Evolutionary conservation across 2,797 vertebrate species (phyloP).

Genomic region (Cirrhinus molitorella): DNA sequence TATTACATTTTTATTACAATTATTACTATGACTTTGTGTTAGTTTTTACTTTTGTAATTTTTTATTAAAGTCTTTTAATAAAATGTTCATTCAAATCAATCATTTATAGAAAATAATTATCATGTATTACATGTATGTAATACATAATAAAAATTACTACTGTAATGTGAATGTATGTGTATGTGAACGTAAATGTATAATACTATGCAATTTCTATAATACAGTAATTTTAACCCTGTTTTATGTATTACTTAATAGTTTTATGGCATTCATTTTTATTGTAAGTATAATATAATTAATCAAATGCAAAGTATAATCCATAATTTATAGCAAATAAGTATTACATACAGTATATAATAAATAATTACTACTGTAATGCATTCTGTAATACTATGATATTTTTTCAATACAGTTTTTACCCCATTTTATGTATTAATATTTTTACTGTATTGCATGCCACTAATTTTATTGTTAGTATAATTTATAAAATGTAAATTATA

Average conservation of each 20-base stretch:
- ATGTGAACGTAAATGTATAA: too few species aligned
- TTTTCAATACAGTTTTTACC: neutral
- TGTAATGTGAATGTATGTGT: too few species aligned
- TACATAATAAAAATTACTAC: neutral
- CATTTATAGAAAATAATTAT: neutral
- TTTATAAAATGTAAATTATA: too few species aligned
- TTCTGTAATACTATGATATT: neutral
- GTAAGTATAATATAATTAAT: too few species aligned
- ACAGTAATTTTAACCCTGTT: too few species aligned
- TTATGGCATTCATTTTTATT: too few species aligned
- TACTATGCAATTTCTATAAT: too few species aligned
- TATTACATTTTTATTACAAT: too few species aligned
- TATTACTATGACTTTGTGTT: too few species aligned
- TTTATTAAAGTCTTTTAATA: neutral
- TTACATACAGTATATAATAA: neutral
- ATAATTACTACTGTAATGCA: neutral
- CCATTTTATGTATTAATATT: neutral
- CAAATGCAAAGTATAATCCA: neutral
- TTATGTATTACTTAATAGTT: too few species aligned
- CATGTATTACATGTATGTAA: neutral
- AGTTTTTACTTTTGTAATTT: neutral
- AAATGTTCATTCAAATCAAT: too few species aligned
- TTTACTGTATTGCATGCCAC: neutral
- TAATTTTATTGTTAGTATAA: neutral
- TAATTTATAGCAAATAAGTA: neutral